Evolutionary conservation across 2,797 vertebrate genomes (phyloP).

Genomic region (Labroides dimidiatus): DNA sequence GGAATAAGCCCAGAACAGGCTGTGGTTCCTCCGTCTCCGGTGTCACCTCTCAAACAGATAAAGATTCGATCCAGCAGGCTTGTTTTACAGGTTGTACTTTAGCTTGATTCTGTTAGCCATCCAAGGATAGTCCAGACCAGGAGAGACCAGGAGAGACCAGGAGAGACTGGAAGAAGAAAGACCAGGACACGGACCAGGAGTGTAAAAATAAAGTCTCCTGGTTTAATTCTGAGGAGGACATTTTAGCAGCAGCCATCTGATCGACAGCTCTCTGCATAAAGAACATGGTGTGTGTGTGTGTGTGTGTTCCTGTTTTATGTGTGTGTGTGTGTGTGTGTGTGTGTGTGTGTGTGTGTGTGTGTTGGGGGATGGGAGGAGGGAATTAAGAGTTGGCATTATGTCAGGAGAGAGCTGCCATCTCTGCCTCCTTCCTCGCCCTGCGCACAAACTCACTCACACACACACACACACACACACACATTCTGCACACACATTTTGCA

Average conservation of each 20-base stretch:
- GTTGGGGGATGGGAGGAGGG: conserved; percentile 76
- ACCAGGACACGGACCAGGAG: not conserved
- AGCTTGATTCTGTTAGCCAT: no score
- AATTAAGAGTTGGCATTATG: conserved; percentile 84
- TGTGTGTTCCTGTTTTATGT: conserved; percentile 63
- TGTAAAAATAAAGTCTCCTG: conserved; percentile 2
- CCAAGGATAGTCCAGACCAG: no score
- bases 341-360: conserved; percentile 65
- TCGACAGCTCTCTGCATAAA: conserved; percentile 78
- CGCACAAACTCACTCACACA: conserved; percentile 23
- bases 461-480: conserved; percentile 25
- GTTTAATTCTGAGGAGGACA: conserved; percentile 67
- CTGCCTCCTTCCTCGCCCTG: conserved; percentile 54
- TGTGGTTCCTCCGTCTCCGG: no score
- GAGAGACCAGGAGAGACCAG: not conserved
- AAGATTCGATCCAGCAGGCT: no score
- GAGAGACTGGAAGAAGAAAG: not conserved
- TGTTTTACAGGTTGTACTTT: no score
- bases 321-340: conserved; percentile 68
- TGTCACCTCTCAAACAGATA: no score
- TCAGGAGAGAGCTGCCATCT: conserved; percentile 78
- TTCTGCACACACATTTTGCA: conserved; percentile 5
- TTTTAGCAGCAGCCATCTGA: conserved; percentile 78
- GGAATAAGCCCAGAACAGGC: no score
- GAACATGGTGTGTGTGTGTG: conserved; percentile 71